phyloP scores from a whole-genome alignment of 2,113 vertebrate genomes.

The Epinephelus fuscoguttatus region DNA sequence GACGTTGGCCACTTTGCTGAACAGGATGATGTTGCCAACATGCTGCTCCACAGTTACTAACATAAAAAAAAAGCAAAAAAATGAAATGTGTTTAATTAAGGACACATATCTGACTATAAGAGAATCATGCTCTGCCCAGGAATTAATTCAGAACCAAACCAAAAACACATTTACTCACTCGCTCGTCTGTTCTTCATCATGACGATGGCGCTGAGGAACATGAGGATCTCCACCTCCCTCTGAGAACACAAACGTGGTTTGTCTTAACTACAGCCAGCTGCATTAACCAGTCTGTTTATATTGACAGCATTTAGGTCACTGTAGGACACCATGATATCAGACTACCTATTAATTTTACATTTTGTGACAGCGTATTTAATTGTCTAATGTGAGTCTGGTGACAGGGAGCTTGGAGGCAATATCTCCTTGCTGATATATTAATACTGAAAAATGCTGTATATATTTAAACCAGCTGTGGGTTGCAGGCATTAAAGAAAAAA shows the following conservation, averaged over 20 bases:
- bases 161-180: conserved; percentile 86
- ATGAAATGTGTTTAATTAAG: too few species aligned
- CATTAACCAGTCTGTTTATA: not conserved
- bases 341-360: not conserved
- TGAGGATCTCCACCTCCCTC: conserved; percentile 97
- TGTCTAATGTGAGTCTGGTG: not conserved
- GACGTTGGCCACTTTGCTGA: conserved; percentile 95
- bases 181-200: conserved; percentile 99
- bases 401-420: not conserved
- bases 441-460: not conserved
- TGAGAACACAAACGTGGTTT: conserved; percentile 65
- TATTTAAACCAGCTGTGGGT: too few species aligned
- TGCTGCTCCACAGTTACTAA: conserved; percentile 97
- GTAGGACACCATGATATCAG: not conserved
- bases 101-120: not conserved
- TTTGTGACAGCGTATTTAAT: not conserved
- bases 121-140: too few species aligned
- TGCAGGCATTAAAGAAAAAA: too few species aligned
- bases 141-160: not conserved
- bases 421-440: not conserved
- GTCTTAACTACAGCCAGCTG: not conserved
- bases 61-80: too few species aligned
- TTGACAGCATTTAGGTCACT: not conserved
- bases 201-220: conserved; percentile 98
- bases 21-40: conserved; percentile 96